Base-by-base conservation (phyloP, 2,113 vertebrate genomes). In the Blennius ocellaris region DNA sequence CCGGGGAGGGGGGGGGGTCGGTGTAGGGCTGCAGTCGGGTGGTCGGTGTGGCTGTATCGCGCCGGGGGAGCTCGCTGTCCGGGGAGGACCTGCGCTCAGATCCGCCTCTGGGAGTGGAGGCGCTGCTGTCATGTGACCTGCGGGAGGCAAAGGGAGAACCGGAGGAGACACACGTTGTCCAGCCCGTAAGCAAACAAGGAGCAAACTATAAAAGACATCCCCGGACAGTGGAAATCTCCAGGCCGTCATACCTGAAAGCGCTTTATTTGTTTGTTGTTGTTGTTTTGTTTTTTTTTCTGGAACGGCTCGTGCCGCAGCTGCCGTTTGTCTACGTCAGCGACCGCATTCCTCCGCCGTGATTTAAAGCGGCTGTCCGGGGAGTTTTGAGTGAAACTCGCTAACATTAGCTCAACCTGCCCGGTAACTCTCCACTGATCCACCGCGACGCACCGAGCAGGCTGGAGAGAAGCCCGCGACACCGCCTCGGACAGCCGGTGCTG, bases 111-210 rank as follows among this genome's bases (percentile, higher is more conserved):
- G 9, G 72, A 73, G 78, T 83, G 87, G 83, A 88, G 71, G 69
- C 54, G 4, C 21, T 30, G 57, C 49, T 15, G 76, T 94, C 92
- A 93, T 73, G 93, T 94, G 93, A 94, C 87, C 40, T 38, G 54
- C 3, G 64, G 47, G 39, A 38, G 21, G n/a, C 16, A 56, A 47
- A 43, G 39, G 40, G 14, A 62, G 54, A 65, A 30, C 3, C 11
- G 5, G 57, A 60, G 66, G 53, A 54, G 11, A 66, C 45, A 9
- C 52, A 54, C 14, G 1, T 15, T 48, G 37, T 53, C 11, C 11
- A 11, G 16, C 6, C 15, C 16, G 11, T 12, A 44, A 40, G 16
- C 10, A n/a, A n/a, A 11, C 51, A 2, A 8, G 40, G 15, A 57
- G 41, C 9, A 1, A 57, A 36, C 6, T 14, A 16, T 7, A 12